Evolutionary conservation across 2,797 vertebrate genomes (phyloP).

Genomic region (Pogoniulus pusillus): DNA sequence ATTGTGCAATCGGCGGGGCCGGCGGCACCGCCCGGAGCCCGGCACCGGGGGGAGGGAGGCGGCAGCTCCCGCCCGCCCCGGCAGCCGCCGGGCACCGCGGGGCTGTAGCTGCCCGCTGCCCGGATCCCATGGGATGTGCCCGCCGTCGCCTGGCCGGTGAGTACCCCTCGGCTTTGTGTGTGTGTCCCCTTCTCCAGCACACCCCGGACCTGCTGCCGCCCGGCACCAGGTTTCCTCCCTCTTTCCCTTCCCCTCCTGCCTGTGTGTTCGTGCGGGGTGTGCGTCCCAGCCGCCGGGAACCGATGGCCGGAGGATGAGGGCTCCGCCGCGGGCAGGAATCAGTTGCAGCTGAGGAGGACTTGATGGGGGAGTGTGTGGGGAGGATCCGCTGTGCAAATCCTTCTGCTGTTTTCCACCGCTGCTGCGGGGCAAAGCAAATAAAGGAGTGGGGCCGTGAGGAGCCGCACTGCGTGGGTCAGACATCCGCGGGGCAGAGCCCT

Average conservation of each 20-base stretch:
- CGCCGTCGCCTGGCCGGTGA: conserved; percentile 49
- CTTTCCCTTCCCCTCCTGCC: neutral
- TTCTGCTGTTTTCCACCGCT: neutral
- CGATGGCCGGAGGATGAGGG: conserved; percentile 47
- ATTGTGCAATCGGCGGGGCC: conserved; percentile 45
- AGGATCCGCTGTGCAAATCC: neutral
- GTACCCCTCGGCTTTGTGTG: conserved; percentile 30
- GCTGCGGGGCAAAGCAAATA: neutral
- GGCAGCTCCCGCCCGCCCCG: conserved; percentile 10
- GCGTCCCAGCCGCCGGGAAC: neutral
- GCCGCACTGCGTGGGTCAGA: neutral
- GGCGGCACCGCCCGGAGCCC: conserved; percentile 42
- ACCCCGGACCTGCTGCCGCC: neutral
- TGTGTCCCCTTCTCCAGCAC: neutral
- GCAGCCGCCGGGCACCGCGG: conserved; percentile 46
- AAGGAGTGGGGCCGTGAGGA: neutral
- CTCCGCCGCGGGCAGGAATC: conserved; percentile 31
- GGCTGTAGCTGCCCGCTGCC: conserved; percentile 2
- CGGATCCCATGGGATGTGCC: conserved; percentile 49
- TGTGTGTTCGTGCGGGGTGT: no score
- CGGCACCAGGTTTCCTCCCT: conserved; percentile 3
- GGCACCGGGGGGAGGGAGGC: neutral
- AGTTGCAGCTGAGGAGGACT: conserved; percentile 43
- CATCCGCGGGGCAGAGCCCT: neutral
- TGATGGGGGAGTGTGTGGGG: neutral